Conservation (phyloP, 2,888 invertebrate species). For the Chaitophorus viminalis region DNA sequence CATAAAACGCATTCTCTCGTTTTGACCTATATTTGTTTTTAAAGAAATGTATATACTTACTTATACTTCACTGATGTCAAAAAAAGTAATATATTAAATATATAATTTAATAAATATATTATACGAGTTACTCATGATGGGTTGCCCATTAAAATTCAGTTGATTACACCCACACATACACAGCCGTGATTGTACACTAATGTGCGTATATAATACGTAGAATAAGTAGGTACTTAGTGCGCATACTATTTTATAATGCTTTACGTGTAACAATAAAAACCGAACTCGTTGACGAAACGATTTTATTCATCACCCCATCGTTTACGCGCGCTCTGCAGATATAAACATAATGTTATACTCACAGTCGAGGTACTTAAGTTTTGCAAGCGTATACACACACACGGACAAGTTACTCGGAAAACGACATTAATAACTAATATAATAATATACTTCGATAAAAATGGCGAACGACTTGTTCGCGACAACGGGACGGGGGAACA, state of each 20-base stretch:
- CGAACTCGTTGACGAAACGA: background rate
- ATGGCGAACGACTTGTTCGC: background rate
- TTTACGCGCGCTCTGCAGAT: too few species aligned
- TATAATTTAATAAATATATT: background rate
- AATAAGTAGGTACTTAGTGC: too few species aligned
- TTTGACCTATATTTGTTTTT: background rate
- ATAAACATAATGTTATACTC: background rate
- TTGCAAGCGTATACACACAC: background rate
- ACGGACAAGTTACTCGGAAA: background rate
- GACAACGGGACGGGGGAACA: background rate
- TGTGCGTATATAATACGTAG: background rate
- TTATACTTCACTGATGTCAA: background rate
- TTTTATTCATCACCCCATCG: conserved; percentile 3
- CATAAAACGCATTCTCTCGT: background rate
- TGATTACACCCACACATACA: background rate
- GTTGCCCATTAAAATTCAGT: background rate
- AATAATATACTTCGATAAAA: background rate
- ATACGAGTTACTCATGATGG: background rate
- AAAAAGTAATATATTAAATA: background rate
- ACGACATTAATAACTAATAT: conserved; percentile 29
- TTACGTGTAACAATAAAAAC: background rate
- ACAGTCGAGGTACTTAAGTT: background rate
- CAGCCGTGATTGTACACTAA: background rate
- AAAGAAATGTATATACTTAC: background rate
- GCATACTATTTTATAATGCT: background rate